These are phyloP conservation scores for Isaurus tuberculatus DNA, from an alignment of 92 coral and sea anemone genomes.

Conservation along the genomic window DNA sequence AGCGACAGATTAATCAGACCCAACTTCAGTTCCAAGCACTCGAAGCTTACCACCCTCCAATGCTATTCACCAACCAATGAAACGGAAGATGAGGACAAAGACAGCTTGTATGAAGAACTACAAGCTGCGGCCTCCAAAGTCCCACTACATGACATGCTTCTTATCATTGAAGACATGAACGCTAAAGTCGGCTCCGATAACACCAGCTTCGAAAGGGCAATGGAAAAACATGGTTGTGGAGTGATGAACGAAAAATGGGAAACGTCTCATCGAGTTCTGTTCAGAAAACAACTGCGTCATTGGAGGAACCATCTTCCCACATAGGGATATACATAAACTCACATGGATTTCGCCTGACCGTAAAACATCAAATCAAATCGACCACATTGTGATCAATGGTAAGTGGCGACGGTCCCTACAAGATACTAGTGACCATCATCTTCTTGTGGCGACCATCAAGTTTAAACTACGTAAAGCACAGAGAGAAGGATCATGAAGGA, in stretches of 20 bases:
- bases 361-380: not conserved
- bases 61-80: not conserved
- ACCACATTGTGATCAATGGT: too few species aligned
- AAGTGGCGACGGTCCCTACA: too few species aligned
- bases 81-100: not conserved
- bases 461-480: not conserved
- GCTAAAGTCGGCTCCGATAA: not conserved
- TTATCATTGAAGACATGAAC: not conserved
- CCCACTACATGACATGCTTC: not conserved
- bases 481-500: not conserved
- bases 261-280: not conserved
- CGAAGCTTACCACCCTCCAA: not conserved
- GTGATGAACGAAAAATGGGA: not conserved
- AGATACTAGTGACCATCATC: not conserved
- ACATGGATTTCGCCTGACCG: not conserved
- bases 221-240: not conserved
- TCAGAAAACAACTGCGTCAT: not conserved
- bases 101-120: not conserved
- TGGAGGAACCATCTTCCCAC: not conserved
- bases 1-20: not conserved
- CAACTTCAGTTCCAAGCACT: not conserved
- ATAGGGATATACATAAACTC: not conserved
- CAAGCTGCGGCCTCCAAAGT: too few species aligned
- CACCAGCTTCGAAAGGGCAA: not conserved
- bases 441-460: not conserved